Evolutionary conservation across 92 coral and sea anemone genomes (phyloP), one percentile per base, ranked within the genome.

Genomic region (Muricea muricata): DNA sequence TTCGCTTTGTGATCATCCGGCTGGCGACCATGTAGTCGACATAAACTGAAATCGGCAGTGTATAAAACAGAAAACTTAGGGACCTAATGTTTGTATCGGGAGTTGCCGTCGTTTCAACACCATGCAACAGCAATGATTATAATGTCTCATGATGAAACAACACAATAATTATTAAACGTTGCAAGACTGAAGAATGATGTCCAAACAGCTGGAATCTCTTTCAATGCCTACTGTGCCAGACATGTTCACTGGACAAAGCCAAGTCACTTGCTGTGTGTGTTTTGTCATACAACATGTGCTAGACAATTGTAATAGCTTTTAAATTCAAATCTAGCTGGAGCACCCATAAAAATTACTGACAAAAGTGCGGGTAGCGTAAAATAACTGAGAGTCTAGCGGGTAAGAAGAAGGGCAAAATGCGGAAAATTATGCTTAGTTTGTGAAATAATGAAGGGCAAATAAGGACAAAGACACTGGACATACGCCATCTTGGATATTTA

Each of bases 251-350:
- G n/a, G 20, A 55, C 71, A 78, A 10, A 57, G 30, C 45, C 6
- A 57, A 33, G 71, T 6, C 34, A 78, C 70, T 57, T 29, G 31
- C 65, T 29, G 37, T 58, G 54, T 56, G 70, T 56, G 56, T 57
- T 78, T 78, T 78, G 70, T 78, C 71, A 78, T 52, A 24, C 24
- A 55, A 58, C 83, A 78, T 57, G 83, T 57, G 71, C 54, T 29
- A 37, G 34, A 33, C 83, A 78, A n/a, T n/a, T n/a, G n/a, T n/a
- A n/a, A n/a, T n/a, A n/a, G 39, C 14, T 63, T 20, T 25, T 32
- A 26, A 58, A 78, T n/a, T 12, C 32, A 24, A n/a, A n/a, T n/a
- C n/a, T n/a, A n/a, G n/a, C n/a, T 45, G 24, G 4, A 50, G 8
- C 26, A n/a, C 42, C 67, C 67, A 55, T 13, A 4, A 2, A 29